phyloP scores from a whole-genome alignment of 2,797 vertebrate species.

The Galagoides demidoff region DNA sequence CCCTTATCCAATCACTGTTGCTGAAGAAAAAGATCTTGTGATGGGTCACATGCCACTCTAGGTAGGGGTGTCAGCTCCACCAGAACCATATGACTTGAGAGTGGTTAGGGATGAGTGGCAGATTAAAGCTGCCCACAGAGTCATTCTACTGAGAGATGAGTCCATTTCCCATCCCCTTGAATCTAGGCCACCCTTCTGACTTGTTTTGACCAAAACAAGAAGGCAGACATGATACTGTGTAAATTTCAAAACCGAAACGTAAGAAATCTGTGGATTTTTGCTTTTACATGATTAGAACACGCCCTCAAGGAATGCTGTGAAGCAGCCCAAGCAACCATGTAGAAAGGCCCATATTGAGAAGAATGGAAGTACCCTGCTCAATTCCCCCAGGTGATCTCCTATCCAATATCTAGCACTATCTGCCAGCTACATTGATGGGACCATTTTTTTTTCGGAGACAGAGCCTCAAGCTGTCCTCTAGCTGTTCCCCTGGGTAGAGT shows the following conservation, averaged over 20 bases:
- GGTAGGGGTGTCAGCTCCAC: not conserved
- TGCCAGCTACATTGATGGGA: not conserved
- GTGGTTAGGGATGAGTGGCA: not conserved
- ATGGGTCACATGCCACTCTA: not conserved
- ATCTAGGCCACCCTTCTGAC: not conserved
- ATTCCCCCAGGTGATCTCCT: not conserved
- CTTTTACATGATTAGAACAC: not conserved
- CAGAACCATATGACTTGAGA: not conserved
- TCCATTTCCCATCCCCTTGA: not conserved
- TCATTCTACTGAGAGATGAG: not conserved
- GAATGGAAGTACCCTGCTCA: not conserved
- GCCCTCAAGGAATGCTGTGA: not conserved
- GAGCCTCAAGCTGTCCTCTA: no score
- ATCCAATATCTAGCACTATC: not conserved
- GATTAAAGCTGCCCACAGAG: not conserved
- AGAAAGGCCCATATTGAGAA: not conserved
- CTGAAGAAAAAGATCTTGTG: not conserved
- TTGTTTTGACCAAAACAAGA: not conserved
- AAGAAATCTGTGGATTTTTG: not conserved
- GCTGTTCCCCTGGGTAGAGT: no score
- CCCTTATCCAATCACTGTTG: not conserved
- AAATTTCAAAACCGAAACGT: slow-evolving; percentile 11
- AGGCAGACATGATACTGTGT: not conserved
- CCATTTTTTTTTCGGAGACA: not conserved
- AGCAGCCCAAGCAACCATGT: not conserved